A percentile compares a stretch with the other conserved stretches of the same genome.
phyloP scores from a whole-genome alignment of 2,797 vertebrate genomes.

The Gallinago solitaria region DNA sequence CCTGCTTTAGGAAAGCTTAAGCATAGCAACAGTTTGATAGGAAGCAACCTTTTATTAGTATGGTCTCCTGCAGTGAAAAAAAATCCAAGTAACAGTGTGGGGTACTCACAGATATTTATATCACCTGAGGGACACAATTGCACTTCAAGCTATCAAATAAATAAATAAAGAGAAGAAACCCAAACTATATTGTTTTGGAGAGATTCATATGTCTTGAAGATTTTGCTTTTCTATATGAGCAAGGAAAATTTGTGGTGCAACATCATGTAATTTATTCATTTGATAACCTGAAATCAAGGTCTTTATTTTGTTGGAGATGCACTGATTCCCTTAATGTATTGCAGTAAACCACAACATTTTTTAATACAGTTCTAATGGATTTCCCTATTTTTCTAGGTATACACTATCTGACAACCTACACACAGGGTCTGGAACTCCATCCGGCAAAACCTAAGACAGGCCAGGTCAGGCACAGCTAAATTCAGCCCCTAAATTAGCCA shows the following conservation, averaged over 20 bases:
- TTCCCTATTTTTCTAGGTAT: background rate
- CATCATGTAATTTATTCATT: background rate
- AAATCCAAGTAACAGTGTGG: background rate
- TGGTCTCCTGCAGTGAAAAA: background rate
- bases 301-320: background rate
- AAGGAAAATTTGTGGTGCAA: background rate
- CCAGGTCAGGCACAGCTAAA: background rate
- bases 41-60: background rate
- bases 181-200: background rate
- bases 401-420: background rate
- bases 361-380: background rate
- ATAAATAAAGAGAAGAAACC: background rate
- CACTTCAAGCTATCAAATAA: background rate
- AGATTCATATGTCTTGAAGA: background rate
- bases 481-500: background rate
- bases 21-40: background rate
- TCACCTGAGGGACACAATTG: rapidly evolving
- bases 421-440: background rate
- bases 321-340: background rate
- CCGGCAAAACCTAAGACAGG: background rate
- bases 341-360: background rate
- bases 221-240: background rate
- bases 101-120: background rate
- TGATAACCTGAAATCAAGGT: background rate
- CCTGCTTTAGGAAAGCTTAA: background rate